phyloP scores from a whole-genome alignment of 1,140 invertebrate genomes.

The Ruditapes philippinarum region DNA sequence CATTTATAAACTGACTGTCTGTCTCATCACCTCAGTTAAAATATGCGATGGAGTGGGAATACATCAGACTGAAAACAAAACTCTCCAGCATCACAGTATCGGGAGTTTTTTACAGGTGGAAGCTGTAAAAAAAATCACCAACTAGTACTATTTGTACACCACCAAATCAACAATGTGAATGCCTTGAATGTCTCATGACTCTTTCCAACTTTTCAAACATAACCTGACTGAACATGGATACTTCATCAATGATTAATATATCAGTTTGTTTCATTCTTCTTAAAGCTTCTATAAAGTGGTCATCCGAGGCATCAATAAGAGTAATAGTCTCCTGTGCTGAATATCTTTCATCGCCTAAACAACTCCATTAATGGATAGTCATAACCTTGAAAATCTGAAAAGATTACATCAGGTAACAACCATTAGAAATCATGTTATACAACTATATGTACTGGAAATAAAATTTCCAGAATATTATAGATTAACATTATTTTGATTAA shows the following conservation, averaged over 20 bases:
- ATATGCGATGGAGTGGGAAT: conserved; percentile 6
- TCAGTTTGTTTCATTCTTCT: conserved; percentile 23
- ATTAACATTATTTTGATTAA: no score
- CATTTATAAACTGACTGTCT: conserved; percentile 18
- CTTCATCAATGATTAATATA: conserved; percentile 47
- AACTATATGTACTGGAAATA: no score
- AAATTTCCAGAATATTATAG: no score
- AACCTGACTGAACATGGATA: conserved; percentile 21
- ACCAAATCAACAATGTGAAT: not conserved
- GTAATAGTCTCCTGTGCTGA: not conserved
- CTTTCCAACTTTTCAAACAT: conserved; percentile 51
- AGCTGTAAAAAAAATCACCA: conserved; percentile 15
- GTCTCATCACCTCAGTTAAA: conserved; percentile 1
- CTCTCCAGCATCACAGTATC: conserved; percentile 38
- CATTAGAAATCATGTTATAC: no score
- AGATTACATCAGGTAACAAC: no score
- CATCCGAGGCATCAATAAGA: conserved; percentile 18
- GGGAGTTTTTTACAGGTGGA: conserved; percentile 42
- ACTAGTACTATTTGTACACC: conserved; percentile 8
- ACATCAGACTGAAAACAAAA: conserved; percentile 44
- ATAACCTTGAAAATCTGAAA: no score
- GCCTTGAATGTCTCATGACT: conserved; percentile 15
- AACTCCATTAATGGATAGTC: conserved; percentile 54
- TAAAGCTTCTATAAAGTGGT: not conserved
- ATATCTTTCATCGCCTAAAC: conserved; percentile 31